Evolutionary conservation across 2,113 vertebrate genomes (phyloP), one percentile per base, ranked within the genome.

Genomic region (Psittacara wagleri): DNA sequence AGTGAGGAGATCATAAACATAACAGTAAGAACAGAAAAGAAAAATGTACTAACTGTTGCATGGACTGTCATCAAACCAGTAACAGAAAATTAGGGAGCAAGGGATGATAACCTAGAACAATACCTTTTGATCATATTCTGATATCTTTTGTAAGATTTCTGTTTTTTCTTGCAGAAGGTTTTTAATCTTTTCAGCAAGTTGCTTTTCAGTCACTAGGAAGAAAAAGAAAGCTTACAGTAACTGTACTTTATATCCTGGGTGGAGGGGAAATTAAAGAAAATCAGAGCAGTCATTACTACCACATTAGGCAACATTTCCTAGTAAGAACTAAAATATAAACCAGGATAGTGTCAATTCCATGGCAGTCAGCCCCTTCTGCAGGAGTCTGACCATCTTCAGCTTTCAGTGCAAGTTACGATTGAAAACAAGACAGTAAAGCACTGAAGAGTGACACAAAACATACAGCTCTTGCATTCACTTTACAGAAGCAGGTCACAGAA

Each of bases 41-140:
- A 52, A 57, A 75, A 68, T 4, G 13, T 9, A 54, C 48, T 48
- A 88, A 33, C 33, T 86, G 14, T n/a, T 72, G 31, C 43, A 72
- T 0, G 68, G 55, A 68, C 69, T 35, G 20, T 22, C 72, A 63
- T 62, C 78, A 90, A 92, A 75, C 37, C 13, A 59, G 2, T 19
- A 88, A 89, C 18, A 86, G 20, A 74, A 43, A 51, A 80, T 83
- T 31, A 89, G 15, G 48, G 94, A 89, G 22, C 13, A 84, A 64
- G 33, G 28, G 13, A 54, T 2, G 9, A 55, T 52, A 80, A 54
- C 20, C 46, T 22, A 52, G 13, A 77, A 88, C 31, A 92, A 92
- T 98, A 99, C 99, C 98, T 98, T 98, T 90, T 98, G 97, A 92
- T 99, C 98, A 49, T 99, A 98, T 91, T 98, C 96, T 52, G 98